Evolutionary conservation across 2,797 vertebrate species (phyloP).

Genomic region (Margarornis squamiger): DNA sequence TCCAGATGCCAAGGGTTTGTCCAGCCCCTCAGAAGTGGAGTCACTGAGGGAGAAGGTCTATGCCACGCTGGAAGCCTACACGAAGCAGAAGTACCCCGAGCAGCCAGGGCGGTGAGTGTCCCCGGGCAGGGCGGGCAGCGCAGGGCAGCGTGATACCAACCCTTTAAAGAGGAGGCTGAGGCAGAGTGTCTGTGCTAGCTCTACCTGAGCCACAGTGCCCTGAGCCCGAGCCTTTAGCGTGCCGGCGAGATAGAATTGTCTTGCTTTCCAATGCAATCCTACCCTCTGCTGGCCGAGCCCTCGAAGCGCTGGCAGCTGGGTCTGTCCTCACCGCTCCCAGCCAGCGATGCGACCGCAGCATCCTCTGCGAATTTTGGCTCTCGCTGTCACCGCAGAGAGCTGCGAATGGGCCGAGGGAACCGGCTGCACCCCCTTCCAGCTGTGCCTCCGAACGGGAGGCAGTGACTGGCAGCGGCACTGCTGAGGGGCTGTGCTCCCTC

Average conservation of each 20-base stretch:
- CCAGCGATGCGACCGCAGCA: fast-evolving
- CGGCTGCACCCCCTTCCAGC: background rate
- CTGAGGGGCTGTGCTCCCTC: background rate
- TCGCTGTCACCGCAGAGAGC: background rate
- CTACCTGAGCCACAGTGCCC: background rate
- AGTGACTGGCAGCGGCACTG: background rate
- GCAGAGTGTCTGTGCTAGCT: background rate
- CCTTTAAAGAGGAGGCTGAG: background rate
- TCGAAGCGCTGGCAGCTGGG: background rate
- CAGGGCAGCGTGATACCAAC: background rate
- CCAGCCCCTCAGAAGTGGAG: conserved; percentile 91
- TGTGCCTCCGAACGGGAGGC: background rate
- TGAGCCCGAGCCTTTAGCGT: background rate
- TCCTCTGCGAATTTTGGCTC: background rate
- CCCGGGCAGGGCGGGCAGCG: background rate
- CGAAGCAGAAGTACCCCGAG: conserved; percentile 95
- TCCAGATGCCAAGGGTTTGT: conserved; percentile 94
- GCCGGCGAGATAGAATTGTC: fast-evolving
- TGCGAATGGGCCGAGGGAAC: background rate
- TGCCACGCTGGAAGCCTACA: conserved; percentile 93
- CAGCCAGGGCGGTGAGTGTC: conserved; percentile 90
- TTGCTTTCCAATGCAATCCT: conserved; percentile 14
- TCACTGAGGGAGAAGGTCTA: conserved; percentile 92
- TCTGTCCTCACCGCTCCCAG: fast-evolving
- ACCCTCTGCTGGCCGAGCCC: conserved; percentile 60